A percentile compares a stretch with the other conserved stretches of the same genome.
These are phyloP conservation scores for Diabrotica undecimpunctata DNA, from an alignment of 1,140 invertebrate genomes.

Conservation along the genomic window DNA sequence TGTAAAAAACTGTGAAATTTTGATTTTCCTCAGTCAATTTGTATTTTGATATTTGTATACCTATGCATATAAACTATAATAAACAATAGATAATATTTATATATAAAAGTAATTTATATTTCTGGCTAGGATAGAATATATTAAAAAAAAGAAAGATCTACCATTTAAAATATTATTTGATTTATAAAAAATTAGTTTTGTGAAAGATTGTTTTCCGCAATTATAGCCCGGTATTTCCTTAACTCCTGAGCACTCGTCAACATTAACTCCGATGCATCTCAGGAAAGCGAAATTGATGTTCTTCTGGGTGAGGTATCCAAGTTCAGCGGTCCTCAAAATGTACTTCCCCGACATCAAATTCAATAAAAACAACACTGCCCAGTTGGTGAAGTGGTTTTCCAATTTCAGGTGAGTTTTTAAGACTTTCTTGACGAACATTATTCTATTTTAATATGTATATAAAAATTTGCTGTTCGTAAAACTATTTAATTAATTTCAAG, in stretches of 20 bases:
- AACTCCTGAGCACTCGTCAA: constrained; percentile 84
- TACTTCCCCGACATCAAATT: constrained; percentile 99
- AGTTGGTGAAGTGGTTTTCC: constrained; percentile 99
- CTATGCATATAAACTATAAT: too few species aligned
- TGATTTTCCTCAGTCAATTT: too few species aligned
- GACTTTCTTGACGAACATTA: not conserved
- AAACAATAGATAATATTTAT: not conserved
- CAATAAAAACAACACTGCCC: constrained; percentile 99
- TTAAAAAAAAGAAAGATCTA: too few species aligned
- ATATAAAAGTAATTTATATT: constrained; percentile 7
- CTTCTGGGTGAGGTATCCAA: constrained; percentile 99
- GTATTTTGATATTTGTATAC: too few species aligned
- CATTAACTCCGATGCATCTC: constrained; percentile 98
- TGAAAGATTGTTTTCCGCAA: constrained; percentile 21
- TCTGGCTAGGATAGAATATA: too few species aligned
- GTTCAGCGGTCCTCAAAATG: constrained; percentile 96
- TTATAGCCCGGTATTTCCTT: constrained; percentile 58
- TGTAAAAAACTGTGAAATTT: too few species aligned
- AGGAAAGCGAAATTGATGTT: constrained; percentile 99
- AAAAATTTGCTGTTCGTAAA: too few species aligned
- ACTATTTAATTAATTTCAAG: too few species aligned
- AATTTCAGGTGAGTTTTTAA: constrained; percentile 89
- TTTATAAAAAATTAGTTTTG: not conserved
- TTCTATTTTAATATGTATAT: too few species aligned
- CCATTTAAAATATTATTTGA: too few species aligned